Base-by-base conservation (phyloP, 2,113 vertebrate genomes). In the Aix galericulata region DNA sequence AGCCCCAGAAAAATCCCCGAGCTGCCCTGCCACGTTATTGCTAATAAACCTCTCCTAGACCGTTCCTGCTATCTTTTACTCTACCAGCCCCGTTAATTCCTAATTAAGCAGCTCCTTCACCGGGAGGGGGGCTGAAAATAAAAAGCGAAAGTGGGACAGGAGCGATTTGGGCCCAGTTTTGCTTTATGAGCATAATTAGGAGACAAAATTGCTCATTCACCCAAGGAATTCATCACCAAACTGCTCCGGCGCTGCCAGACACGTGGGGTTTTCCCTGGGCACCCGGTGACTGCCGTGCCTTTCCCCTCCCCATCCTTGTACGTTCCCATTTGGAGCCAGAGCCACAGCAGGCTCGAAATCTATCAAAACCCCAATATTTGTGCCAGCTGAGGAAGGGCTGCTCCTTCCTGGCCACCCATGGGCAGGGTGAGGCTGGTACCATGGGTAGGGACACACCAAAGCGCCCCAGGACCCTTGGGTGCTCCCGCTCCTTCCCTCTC, bases 71-170 rank as follows among this genome's bases (percentile, higher is more conserved):
- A 80, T 62, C 90, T 66, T 76, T 95, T 88, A 85, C 60, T 63
- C 78, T 71, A 44, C 59, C 59, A 83, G 58, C 52, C 21, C 59
- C 13, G 75, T 95, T 96, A 83, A 93, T 91, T 95, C 84, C 91
- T 93, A 96, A 95, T 96, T 95, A 95, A 90, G 86, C 86, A 75
- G 81, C 89, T 83, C 48, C 78, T 81, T 79, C 59, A 6, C 9
- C 46, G 44, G 58, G 25, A 42, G 22, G 82, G 82, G 68, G 50
- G 6, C 17, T 87, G 44, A 72, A 75, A 44, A 27, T 80, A 85
- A 95, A 82, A 36, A 75, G 55, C 6, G 4, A 36, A 53, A 53
- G 18, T 1, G 26, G 44, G 34, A 74, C 38, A 58, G 85, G 66
- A 92, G 63, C 71, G 86, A 53, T 86, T 82, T 36, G 85, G 91